Conservation (phyloP, 2,113 vertebrate genomes). For the Dipodomys spectabilis region DNA sequence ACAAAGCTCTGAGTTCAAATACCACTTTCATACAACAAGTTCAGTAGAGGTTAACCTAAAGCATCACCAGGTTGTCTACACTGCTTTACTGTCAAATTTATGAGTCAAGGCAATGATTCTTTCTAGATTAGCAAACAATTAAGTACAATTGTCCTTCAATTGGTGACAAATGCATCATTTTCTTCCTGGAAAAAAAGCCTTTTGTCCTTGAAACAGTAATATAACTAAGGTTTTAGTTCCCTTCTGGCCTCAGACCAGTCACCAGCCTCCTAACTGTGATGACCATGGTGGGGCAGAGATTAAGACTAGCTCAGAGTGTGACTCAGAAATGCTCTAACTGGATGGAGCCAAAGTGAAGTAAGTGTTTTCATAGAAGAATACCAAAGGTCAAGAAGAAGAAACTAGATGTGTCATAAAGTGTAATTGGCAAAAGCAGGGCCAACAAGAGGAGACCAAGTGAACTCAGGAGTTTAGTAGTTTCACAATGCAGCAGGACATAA, state of each 20-base stretch:
- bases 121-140: slow-evolving; percentile 41
- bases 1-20: too few relatives aligned
- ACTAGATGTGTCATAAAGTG: neutral
- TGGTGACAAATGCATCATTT: slow-evolving; percentile 54
- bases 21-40: too few relatives aligned
- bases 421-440: neutral
- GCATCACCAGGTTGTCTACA: slow-evolving; percentile 1
- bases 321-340: slow-evolving; percentile 38
- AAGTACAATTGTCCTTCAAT: slow-evolving; percentile 27
- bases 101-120: slow-evolving; percentile 31
- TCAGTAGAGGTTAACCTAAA: neutral
- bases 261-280: slow-evolving; percentile 40
- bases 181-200: slow-evolving; percentile 40
- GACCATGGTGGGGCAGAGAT: neutral
- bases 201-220: neutral
- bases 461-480: neutral
- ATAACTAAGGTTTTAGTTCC: slow-evolving; percentile 4
- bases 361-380: neutral
- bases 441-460: neutral
- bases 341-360: neutral
- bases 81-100: neutral
- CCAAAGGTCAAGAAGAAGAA: slow-evolving; percentile 12
- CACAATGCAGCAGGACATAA: neutral
- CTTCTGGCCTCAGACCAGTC: slow-evolving; percentile 21
- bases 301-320: slow-evolving; percentile 1